Percentiles rank a stretch among this genome's conserved stretches.
Conservation (phyloP, 2,888 invertebrate genomes). For the Allygus modestus region DNA sequence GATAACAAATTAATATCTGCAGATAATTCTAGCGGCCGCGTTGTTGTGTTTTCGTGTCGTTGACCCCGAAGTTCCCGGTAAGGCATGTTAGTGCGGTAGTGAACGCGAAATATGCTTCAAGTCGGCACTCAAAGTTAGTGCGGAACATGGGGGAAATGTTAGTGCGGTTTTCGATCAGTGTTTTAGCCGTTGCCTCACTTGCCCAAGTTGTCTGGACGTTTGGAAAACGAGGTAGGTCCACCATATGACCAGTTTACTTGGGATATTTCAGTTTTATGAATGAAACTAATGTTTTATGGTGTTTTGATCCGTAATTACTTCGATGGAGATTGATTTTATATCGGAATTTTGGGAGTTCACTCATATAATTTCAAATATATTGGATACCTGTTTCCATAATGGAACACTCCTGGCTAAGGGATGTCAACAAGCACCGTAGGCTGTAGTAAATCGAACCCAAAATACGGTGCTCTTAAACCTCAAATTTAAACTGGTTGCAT, state of each 20-base stretch:
- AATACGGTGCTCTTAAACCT: too few relatives aligned
- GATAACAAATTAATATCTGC: background rate
- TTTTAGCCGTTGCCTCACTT: background rate
- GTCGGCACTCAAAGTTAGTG: slow-evolving; percentile 7
- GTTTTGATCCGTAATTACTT: background rate
- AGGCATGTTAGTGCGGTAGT: slow-evolving; percentile 5
- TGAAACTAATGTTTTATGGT: background rate
- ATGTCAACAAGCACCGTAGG: too few relatives aligned
- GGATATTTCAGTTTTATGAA: slow-evolving; percentile 10
- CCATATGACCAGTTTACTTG: background rate
- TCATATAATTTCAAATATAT: too few relatives aligned
- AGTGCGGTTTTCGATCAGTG: slow-evolving; percentile 43
- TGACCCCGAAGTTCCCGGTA: background rate
- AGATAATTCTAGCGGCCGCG: background rate
- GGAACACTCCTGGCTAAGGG: too few relatives aligned
- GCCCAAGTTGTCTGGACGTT: slow-evolving; percentile 22
- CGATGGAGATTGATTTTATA: too few relatives aligned
- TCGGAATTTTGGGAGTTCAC: too few relatives aligned
- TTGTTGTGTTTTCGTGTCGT: slow-evolving; percentile 13
- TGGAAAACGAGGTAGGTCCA: slow-evolving; percentile 39
- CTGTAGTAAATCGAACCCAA: too few relatives aligned
- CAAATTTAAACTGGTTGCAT: too few relatives aligned
- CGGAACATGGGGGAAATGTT: slow-evolving; percentile 1
- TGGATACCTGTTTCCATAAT: too few relatives aligned
- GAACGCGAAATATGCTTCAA: background rate